Conservation (phyloP, 2,888 invertebrate species). For the Acronicta leporina region DNA sequence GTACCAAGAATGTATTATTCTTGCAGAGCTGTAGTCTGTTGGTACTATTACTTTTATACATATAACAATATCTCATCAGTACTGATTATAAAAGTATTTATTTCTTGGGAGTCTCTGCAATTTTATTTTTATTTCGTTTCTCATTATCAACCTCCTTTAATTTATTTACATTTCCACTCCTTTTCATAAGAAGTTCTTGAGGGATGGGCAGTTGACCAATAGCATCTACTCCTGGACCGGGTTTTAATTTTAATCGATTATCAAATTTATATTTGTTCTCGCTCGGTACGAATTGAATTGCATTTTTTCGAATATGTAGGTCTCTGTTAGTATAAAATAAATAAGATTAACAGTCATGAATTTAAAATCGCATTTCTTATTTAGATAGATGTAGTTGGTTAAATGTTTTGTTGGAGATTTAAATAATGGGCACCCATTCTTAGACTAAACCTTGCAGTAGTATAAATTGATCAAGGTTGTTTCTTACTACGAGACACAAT, state of each 20-base stretch:
- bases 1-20: too few species aligned
- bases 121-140: background rate
- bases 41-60: too few species aligned
- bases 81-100: background rate
- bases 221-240: conserved; percentile 67
- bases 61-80: too few species aligned
- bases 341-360: too few species aligned
- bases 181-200: conserved; percentile 61
- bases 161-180: background rate
- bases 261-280: conserved; percentile 3
- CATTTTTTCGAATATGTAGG: conserved; percentile 14
- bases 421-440: too few species aligned
- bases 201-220: conserved; percentile 68
- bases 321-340: conserved; percentile 16
- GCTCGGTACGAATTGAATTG: conserved; percentile 13
- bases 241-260: conserved; percentile 37
- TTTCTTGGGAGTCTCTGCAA: background rate
- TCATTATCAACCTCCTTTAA: background rate
- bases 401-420: too few species aligned
- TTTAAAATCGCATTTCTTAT: too few species aligned
- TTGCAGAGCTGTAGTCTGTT: too few species aligned
- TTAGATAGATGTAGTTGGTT: too few species aligned
- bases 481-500: too few species aligned
- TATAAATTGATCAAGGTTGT: too few species aligned
- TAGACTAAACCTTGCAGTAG: too few species aligned